These are phyloP conservation scores for Cichladusa arquata DNA, from an alignment of 2,113 vertebrate species.

Conservation along the genomic window DNA sequence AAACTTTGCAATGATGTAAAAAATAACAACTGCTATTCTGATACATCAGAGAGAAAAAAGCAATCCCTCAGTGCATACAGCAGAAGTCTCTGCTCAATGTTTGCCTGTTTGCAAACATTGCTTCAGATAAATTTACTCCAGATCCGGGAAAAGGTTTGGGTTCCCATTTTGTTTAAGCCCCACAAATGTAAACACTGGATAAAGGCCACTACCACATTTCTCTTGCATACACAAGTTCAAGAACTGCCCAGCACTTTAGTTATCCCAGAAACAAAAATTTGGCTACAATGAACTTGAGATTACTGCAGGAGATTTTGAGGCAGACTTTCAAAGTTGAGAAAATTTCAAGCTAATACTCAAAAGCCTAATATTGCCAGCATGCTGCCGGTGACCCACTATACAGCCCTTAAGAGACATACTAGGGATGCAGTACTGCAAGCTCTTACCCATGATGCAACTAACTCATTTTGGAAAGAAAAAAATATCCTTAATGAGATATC, in stretches of 20 bases:
- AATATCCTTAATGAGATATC: not conserved
- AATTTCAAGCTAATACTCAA: not conserved
- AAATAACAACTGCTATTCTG: not conserved
- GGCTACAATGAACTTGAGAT: not conserved
- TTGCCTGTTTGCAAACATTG: not conserved
- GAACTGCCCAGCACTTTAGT: not conserved
- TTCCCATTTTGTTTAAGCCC: not conserved
- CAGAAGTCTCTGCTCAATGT: not conserved
- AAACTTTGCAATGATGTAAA: not conserved
- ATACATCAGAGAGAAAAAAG: not conserved
- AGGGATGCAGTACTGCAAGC: not conserved
- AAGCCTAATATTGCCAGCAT: not conserved
- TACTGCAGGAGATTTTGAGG: not conserved
- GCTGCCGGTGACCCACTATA: not conserved
- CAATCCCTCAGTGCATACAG: not conserved
- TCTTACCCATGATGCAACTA: not conserved
- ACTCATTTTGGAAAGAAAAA: not conserved
- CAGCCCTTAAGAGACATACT: not conserved
- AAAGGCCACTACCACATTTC: not conserved
- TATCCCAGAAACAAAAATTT: not conserved
- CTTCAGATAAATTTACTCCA: not conserved
- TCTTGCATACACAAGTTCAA: not conserved
- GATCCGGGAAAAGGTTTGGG: not conserved
- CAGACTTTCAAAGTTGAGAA: not conserved
- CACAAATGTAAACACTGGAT: not conserved